Evolutionary conservation across 2,888 invertebrate genomes (phyloP).

Genomic region (Apamea sordens): DNA sequence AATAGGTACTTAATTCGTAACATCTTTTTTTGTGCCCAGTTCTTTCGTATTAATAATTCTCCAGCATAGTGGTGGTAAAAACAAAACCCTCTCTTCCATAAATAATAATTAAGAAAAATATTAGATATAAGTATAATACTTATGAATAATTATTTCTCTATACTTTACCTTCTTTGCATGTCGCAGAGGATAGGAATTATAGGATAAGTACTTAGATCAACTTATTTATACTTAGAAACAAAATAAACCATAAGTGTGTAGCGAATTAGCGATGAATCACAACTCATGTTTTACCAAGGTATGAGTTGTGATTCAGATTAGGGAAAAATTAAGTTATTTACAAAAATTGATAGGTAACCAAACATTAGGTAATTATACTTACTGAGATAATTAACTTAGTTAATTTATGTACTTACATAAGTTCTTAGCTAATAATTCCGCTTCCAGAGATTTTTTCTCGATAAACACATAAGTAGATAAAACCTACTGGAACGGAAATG

Average conservation of each 20-base stretch:
- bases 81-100: no score
- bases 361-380: background rate
- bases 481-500: constrained; percentile 48
- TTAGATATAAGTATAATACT: background rate
- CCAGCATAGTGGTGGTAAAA: no score
- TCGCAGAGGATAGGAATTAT: background rate
- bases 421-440: background rate
- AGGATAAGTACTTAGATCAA: background rate
- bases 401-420: background rate
- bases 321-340: no score
- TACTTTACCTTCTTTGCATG: background rate
- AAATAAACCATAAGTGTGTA: background rate
- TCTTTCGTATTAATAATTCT: background rate
- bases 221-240: background rate
- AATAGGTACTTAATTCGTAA: background rate
- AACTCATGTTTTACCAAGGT: background rate
- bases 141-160: no score
- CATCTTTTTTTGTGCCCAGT: background rate
- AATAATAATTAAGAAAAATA: background rate
- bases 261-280: background rate
- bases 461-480: constrained; percentile 22
- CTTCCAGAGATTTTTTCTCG: constrained; percentile 27
- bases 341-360: background rate
- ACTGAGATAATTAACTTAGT: no score
- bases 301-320: background rate